Conservation (phyloP, 1,140 invertebrate species). For the Polyergus mexicanus region DNA sequence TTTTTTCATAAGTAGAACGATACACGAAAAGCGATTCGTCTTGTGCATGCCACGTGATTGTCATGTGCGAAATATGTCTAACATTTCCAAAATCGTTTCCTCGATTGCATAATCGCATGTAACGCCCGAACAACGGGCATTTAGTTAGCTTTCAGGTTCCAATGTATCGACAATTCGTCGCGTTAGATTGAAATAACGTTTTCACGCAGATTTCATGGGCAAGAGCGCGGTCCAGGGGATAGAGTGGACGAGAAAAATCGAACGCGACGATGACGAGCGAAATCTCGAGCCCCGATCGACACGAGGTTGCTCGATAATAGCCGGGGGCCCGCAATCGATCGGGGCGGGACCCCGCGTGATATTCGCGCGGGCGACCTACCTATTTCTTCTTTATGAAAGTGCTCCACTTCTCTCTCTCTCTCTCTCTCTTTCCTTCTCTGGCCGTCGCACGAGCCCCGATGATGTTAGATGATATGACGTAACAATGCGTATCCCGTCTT, state of each 20-base stretch:
- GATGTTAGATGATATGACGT: conserved; percentile 69
- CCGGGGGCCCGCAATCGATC: conserved; percentile 62
- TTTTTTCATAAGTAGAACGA: too few species aligned
- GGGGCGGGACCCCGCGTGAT: conserved; percentile 32
- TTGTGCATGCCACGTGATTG: neutral
- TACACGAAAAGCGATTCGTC: too few species aligned
- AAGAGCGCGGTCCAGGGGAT: neutral
- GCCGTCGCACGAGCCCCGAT: conserved; percentile 13
- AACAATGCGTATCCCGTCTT: conserved; percentile 56
- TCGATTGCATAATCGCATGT: neutral
- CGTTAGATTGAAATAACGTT: conserved; percentile 36
- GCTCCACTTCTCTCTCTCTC: conserved; percentile 68
- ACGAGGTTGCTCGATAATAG: conserved; percentile 36
- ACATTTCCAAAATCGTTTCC: conserved; percentile 14
- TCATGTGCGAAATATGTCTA: neutral
- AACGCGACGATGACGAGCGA: conserved; percentile 21
- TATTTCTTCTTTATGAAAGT: conserved; percentile 77
- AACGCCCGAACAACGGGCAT: neutral
- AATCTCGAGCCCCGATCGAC: conserved; percentile 51
- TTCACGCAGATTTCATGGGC: conserved; percentile 24
- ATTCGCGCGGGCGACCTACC: conserved; percentile 52
- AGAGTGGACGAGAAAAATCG: conserved; percentile 3
- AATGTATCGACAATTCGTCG: neutral
- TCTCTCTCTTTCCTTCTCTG: neutral
- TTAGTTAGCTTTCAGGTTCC: neutral